phyloP scores from a whole-genome alignment of 2,113 vertebrate genomes.

The Corynorhinus townsendii region DNA sequence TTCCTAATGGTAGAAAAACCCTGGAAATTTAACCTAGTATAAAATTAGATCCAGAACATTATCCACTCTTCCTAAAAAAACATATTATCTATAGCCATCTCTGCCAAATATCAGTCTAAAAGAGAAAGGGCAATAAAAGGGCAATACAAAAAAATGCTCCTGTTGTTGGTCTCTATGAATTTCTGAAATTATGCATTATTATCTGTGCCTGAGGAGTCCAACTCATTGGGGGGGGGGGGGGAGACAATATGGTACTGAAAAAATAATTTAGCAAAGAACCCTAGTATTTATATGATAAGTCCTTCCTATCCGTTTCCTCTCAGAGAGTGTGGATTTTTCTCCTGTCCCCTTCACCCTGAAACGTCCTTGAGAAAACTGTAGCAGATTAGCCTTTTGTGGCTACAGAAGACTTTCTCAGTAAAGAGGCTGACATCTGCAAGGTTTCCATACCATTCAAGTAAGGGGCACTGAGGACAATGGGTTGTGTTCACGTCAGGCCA shows the following conservation, averaged over 20 bases:
- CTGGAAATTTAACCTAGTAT: not conserved
- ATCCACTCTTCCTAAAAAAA: not conserved
- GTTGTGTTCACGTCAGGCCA: not conserved
- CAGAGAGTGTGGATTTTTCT: not conserved
- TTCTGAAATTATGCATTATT: not conserved
- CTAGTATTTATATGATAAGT: not conserved
- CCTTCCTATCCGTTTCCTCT: not conserved
- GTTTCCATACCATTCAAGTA: not conserved
- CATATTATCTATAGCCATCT: not conserved
- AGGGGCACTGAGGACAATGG: not conserved
- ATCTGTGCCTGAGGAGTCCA: not conserved
- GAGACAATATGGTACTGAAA: not conserved
- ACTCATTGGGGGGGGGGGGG: accelerated
- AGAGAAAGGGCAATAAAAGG: not conserved
- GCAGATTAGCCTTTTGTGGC: not conserved
- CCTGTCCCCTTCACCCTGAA: not conserved
- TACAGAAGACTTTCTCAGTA: not conserved
- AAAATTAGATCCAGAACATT: not conserved
- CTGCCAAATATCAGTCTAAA: not conserved
- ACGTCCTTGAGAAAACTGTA: not conserved
- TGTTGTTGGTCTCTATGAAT: not conserved
- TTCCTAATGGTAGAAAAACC: not conserved
- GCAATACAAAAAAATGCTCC: not conserved
- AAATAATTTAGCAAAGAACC: not conserved
- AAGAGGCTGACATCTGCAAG: not conserved